Evolutionary conservation across 1,140 invertebrate species (phyloP).

Genomic region (Sipha flava): DNA sequence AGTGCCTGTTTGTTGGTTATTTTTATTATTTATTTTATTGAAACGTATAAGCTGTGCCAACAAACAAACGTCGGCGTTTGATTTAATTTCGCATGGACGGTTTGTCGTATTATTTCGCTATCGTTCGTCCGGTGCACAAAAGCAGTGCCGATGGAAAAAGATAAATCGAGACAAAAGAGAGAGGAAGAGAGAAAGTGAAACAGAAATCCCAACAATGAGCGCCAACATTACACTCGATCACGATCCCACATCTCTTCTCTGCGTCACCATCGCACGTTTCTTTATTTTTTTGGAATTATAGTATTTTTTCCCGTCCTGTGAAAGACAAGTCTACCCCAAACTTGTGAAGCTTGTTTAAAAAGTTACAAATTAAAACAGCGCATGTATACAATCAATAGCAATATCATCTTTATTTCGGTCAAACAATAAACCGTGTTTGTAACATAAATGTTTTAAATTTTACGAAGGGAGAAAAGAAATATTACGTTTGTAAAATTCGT

Average conservation of each 20-base stretch:
- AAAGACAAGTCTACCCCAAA: too few species aligned
- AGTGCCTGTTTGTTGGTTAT: neutral
- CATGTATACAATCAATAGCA: neutral
- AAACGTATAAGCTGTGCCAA: constrained; percentile 4
- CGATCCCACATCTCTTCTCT: neutral
- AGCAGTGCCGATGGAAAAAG: neutral
- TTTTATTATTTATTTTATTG: constrained; percentile 26
- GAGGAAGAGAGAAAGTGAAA: neutral
- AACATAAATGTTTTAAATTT: too few species aligned
- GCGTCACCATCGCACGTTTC: neutral
- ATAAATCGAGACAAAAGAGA: neutral
- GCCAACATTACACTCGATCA: neutral
- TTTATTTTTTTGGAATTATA: neutral
- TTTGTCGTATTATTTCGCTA: neutral
- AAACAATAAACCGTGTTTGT: neutral
- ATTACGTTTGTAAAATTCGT: too few species aligned
- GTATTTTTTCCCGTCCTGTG: neutral
- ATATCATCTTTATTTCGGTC: neutral
- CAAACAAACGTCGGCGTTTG: neutral
- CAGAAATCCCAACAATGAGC: neutral
- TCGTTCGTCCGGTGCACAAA: neutral
- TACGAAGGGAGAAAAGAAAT: too few species aligned
- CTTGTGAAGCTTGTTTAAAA: neutral
- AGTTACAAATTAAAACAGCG: neutral
- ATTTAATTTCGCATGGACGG: neutral